These are phyloP conservation scores for Edolisoma coerulescens DNA, from an alignment of 2,113 vertebrate species.

Conservation along the genomic window DNA sequence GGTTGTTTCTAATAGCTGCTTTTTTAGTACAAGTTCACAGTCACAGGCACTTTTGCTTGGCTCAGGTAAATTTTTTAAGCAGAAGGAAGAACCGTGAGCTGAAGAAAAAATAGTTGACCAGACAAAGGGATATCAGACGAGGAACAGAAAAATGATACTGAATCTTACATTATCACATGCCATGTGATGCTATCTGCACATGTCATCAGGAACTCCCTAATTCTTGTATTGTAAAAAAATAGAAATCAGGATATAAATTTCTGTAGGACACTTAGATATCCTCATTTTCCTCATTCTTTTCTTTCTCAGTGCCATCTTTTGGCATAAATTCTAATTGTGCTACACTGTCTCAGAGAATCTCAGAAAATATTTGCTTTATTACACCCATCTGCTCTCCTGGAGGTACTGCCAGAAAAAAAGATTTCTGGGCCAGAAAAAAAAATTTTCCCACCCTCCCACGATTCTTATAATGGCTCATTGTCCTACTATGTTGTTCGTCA, in stretches of 20 bases:
- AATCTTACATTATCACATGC: background rate
- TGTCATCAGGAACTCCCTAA: background rate
- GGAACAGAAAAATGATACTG: background rate
- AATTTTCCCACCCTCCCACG: rapidly evolving
- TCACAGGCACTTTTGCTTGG: background rate
- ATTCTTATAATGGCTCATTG: background rate
- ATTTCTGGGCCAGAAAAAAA: background rate
- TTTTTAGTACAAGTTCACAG: background rate
- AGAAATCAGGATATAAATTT: background rate
- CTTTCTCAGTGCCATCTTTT: background rate
- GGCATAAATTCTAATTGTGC: background rate
- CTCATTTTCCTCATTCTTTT: background rate
- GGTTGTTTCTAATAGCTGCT: background rate
- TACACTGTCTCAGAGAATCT: background rate
- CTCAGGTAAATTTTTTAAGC: background rate
- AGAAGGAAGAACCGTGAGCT: background rate
- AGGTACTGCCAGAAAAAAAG: background rate
- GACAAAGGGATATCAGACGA: background rate
- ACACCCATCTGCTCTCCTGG: background rate
- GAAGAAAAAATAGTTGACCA: background rate
- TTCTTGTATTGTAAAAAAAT: background rate
- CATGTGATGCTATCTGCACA: background rate
- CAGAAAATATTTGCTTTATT: background rate
- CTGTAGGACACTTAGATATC: background rate
- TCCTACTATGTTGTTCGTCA: background rate